phyloP scores from a whole-genome alignment of 2,113 vertebrate genomes.

The Sclerurus mexicanus region DNA sequence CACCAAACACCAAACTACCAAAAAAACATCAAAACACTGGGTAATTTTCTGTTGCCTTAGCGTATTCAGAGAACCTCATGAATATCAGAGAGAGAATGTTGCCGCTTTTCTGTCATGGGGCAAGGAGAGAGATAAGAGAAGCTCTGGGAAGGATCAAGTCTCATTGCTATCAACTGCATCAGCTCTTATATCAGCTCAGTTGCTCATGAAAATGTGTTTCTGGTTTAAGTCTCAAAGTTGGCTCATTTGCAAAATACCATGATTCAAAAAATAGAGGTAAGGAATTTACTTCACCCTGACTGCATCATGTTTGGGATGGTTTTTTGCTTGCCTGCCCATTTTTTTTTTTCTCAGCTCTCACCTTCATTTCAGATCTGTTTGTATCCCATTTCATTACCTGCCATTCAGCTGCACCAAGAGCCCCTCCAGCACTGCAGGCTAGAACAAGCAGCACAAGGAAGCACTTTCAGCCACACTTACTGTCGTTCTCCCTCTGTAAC shows the following conservation, averaged over 20 bases:
- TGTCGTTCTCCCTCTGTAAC: conserved; percentile 58
- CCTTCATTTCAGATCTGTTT: not conserved
- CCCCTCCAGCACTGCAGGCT: not conserved
- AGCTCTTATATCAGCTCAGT: not conserved
- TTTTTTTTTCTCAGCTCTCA: not conserved
- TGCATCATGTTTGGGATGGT: fast-evolving
- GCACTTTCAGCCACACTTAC: conserved; percentile 61
- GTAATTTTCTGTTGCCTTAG: not conserved
- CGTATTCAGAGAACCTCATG: not conserved
- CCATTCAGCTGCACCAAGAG: not conserved
- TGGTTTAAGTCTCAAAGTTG: not conserved
- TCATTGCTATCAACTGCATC: not conserved
- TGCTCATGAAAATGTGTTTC: not conserved
- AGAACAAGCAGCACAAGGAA: not conserved
- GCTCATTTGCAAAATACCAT: not conserved
- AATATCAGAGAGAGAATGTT: not conserved
- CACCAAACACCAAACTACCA: not conserved
- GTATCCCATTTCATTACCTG: not conserved
- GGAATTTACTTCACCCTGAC: not conserved
- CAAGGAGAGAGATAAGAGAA: not conserved
- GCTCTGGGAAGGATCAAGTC: not conserved
- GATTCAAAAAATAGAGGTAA: not conserved
- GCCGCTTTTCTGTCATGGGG: not conserved
- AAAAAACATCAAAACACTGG: not conserved
- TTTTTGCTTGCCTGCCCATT: not conserved